A percentile compares a stretch with the other conserved stretches of the same genome.
These are phyloP conservation scores for Ploceus nigricollis DNA, from an alignment of 2,113 vertebrate species.

Conservation along the genomic window DNA sequence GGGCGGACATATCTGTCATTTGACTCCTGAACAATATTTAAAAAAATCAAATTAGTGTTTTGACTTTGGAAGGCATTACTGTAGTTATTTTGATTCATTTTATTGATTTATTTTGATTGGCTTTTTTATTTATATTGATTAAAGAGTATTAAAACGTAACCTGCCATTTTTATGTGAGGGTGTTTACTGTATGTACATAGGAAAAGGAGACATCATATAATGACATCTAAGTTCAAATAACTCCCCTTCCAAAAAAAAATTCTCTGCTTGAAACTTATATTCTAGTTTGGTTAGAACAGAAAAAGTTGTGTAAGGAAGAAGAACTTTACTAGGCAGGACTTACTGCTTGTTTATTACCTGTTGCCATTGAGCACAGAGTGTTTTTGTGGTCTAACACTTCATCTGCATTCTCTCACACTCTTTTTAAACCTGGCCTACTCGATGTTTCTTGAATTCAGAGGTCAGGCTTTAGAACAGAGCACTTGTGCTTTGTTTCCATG, in stretches of 20 bases:
- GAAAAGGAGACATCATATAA: not conserved
- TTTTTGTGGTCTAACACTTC: not conserved
- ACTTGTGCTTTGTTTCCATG: not conserved
- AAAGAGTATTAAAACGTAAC: not conserved
- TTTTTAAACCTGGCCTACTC: not conserved
- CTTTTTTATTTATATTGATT: not conserved
- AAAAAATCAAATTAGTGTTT: not conserved
- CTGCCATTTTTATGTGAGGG: not conserved
- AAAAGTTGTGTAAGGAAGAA: not conserved
- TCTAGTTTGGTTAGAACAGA: not conserved
- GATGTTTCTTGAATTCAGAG: not conserved
- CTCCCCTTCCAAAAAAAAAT: not conserved
- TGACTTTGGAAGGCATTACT: not conserved
- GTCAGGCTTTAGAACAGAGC: not conserved
- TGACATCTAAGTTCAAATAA: not conserved
- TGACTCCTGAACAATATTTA: not conserved
- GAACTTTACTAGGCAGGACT: not conserved
- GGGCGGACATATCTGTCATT: not conserved
- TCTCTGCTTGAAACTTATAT: not conserved
- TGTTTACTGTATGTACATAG: not conserved
- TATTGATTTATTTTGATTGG: not conserved
- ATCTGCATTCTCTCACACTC: not conserved
- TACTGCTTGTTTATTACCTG: not conserved
- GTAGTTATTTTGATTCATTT: not conserved
- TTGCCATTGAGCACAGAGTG: not conserved